Evolutionary conservation across 2,113 vertebrate species (phyloP).

Genomic region (Excalfactoria chinensis): DNA sequence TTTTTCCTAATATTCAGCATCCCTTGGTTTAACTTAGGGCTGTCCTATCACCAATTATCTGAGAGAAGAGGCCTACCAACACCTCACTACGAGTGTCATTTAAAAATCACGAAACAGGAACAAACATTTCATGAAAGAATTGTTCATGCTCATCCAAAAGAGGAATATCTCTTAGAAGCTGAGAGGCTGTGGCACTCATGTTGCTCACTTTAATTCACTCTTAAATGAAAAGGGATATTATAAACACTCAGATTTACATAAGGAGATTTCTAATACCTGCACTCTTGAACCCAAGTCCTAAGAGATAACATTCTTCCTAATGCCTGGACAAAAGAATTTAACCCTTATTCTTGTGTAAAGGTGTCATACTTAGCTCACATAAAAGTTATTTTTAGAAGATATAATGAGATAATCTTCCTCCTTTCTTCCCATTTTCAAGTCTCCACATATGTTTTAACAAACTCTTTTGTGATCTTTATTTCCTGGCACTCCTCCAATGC

Average conservation of each 20-base stretch:
- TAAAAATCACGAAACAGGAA: not conserved
- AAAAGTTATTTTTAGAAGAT: not conserved
- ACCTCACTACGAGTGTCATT: not conserved
- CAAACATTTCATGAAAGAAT: not conserved
- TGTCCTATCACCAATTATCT: no score
- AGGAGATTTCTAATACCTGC: not conserved
- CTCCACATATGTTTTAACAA: accelerated
- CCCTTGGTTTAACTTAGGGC: no score
- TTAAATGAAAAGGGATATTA: not conserved
- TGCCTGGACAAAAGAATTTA: not conserved
- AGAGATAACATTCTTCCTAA: not conserved
- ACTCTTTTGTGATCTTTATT: not conserved
- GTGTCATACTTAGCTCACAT: not conserved
- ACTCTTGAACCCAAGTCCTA: not conserved
- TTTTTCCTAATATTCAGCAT: no score
- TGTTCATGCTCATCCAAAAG: not conserved
- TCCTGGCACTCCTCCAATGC: not conserved
- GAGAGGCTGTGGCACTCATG: accelerated
- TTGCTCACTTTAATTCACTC: not conserved
- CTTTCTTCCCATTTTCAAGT: not conserved
- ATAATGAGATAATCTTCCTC: not conserved
- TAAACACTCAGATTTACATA: not conserved
- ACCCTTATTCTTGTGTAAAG: not conserved
- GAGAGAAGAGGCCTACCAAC: no score
- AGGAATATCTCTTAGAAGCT: not conserved